Conservation (phyloP, 2,113 vertebrate species). For the Boleophthalmus pectinirostris region DNA sequence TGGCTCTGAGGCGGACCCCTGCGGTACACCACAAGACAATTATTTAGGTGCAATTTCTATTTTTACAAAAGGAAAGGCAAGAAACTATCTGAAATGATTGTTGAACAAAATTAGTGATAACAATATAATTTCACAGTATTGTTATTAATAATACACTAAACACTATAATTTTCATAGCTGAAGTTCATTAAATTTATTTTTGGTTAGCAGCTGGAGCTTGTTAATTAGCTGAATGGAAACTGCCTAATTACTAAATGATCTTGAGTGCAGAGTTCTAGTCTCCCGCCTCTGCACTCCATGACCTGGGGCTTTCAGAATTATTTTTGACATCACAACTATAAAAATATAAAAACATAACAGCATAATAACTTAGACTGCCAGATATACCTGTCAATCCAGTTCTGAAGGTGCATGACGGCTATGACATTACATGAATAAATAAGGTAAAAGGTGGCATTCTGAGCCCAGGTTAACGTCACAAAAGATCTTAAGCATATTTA, state of each 20-base stretch:
- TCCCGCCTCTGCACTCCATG: background rate
- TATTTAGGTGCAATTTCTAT: too few species aligned
- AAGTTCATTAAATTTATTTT: background rate
- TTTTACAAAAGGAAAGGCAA: too few species aligned
- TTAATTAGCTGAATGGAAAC: background rate
- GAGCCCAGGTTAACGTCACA: background rate
- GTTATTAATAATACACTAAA: background rate
- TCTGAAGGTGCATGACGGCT: background rate
- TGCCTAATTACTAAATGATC: background rate
- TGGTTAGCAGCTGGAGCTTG: background rate
- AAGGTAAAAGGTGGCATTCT: background rate
- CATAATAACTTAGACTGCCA: too few species aligned
- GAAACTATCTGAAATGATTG: background rate
- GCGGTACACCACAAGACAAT: too few species aligned
- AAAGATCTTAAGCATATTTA: background rate
- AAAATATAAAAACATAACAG: too few species aligned
- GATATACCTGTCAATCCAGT: background rate
- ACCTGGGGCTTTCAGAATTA: background rate
- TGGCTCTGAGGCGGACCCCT: too few species aligned
- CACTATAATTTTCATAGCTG: background rate
- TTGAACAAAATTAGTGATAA: background rate
- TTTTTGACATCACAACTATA: background rate
- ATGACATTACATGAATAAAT: background rate
- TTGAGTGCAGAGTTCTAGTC: background rate
- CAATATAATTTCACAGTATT: too few species aligned